phyloP scores from a whole-genome alignment of 2,888 invertebrate species.

The Limnephilus rhombicus region DNA sequence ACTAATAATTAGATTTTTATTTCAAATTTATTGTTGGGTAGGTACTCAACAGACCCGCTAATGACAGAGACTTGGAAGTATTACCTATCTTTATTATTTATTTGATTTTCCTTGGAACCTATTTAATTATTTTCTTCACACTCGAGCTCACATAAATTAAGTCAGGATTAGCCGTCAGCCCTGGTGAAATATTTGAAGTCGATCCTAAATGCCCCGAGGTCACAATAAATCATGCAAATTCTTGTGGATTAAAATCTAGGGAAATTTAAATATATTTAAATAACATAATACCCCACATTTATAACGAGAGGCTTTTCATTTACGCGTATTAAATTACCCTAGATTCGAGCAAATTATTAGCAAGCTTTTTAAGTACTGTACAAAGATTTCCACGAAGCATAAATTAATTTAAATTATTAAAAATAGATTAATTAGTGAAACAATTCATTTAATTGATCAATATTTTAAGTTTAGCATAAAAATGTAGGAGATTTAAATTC shows the following conservation, averaged over 20 bases:
- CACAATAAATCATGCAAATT: constrained; percentile 49
- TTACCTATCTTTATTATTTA: not conserved
- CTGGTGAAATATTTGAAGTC: constrained; percentile 22
- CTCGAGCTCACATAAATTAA: not conserved
- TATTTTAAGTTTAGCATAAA: not conserved
- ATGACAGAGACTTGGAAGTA: not conserved
- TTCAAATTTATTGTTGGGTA: not conserved
- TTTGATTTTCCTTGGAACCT: not conserved
- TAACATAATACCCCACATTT: constrained; percentile 21
- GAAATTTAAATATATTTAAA: constrained; percentile 37
- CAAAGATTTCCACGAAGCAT: not conserved
- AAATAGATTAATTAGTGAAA: not conserved
- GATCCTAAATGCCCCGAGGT: constrained; percentile 30
- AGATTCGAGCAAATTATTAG: not conserved
- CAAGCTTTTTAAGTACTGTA: not conserved
- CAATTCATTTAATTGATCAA: not conserved
- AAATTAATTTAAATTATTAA: not conserved
- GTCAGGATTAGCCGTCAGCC: constrained; percentile 4
- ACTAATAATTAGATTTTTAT: not conserved
- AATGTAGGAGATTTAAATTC: not conserved
- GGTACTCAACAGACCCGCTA: not conserved
- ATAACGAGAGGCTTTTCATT: not conserved
- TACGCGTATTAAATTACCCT: not conserved
- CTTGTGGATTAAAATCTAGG: constrained; percentile 25
- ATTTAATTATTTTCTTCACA: not conserved